Evolutionary conservation across 1,140 invertebrate genomes (phyloP), one percentile per base, ranked within the genome.

Genomic region (Cyphomyrmex costatus): DNA sequence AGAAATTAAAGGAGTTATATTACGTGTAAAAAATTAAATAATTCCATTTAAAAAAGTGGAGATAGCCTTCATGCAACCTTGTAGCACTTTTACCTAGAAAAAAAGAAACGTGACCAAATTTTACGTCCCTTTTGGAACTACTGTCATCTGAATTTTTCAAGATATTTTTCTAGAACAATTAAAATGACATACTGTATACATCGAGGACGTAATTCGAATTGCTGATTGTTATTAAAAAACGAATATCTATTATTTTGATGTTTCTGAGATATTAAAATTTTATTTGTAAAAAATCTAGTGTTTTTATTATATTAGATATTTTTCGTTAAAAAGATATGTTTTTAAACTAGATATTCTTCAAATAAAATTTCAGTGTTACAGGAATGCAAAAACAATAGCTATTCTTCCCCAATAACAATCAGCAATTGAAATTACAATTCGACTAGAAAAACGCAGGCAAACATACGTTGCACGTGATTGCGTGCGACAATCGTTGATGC

Each of bases 401-500:
- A 5, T 56, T 5, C 16, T 56, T 53, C 16, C 12, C 21, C 12
- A 24, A 8, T 14, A 8, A 7, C 30, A 33, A 19, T 24, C 51
- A 60, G 19, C 24, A 46, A 76, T 77, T 27, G 36, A 58, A 60
- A 24, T 51, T 63, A 24, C 49, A 58, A 49, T 1, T 14, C 14
- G 21, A 16, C 21, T 5, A 0, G 3, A 53, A 68, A 61, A 77
- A 70, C 19, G 24, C 30, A 33, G 30, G 36, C 53, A 60, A 74
- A 83, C 36, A 19, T 42, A 53, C 27, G 21, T 42, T 46, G 61
- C 56, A 21, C 16, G 56, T 60, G 21, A 16, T 60, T 10, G 53
- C 46, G 42, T 36, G 66, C 51, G 51, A 71, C 51, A 82, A 82
- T 82, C 51, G 79, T 82, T 60, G 68, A 82, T 61, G 78, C 65